Evolutionary conservation across 2,888 invertebrate species (phyloP), one percentile per base, ranked within the genome.

Genomic region (Melikaiella ostensackeni): DNA sequence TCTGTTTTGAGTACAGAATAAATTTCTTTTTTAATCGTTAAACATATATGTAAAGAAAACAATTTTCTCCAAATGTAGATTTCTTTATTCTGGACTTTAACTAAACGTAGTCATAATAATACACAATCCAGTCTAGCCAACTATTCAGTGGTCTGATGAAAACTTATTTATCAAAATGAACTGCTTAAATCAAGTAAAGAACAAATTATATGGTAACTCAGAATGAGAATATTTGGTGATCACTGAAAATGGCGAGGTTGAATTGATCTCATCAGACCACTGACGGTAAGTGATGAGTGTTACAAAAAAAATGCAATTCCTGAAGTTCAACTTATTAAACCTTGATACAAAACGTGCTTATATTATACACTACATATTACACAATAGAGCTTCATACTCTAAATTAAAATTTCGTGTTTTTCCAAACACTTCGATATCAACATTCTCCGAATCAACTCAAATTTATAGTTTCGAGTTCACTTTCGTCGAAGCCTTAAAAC

Each of bases 61-160:
- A 21, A 35, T 21, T 1, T n/a, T 30, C 30, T 70, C n/a, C 50
- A 50, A 70, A 70, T 30, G 46, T 50, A 70, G 27, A 70, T 70
- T 50, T n/a, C 27, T 70, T 70, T 70, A 70, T 70, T 70, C n/a
- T 70, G 66, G 19, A 24, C 30, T 70, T 33, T 7, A 70, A 70
- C 70, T 55, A 35, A 70, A 50, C 70, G 33, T n/a, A 30, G 11
- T 13, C 19, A 30, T 46, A 70, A 19, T 50, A 70, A 70, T 70
- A 55, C 70, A 70, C n/a, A n/a, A 33, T 70, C 5, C 30, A 55
- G 30, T 70, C 11, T 30, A n/a, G 13, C 55, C 24, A 33, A 70
- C 21, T 50, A 19, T 30, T 30, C 50, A 70, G 19, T 33, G 50
- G 27, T 55, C 33, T 27, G 46, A 70, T 46, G 27, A 46, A 50